A percentile compares a stretch with the other conserved stretches of the same genome.
Conservation (phyloP, 2,797 vertebrate genomes). For the Sphaeramia orbicularis region DNA sequence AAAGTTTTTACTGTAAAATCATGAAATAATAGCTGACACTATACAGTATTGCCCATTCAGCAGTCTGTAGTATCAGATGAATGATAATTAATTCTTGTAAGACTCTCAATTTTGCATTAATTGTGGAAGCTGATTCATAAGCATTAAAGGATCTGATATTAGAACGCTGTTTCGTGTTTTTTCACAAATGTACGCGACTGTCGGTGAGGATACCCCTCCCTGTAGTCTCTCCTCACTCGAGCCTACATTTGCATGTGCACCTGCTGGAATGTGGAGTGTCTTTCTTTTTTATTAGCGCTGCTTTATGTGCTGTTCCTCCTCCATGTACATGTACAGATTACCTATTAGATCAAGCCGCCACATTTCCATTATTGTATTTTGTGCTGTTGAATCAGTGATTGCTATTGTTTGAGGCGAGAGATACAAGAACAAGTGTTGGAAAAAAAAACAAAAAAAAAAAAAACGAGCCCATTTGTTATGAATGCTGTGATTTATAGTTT, state of each 20-base stretch:
- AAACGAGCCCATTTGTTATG: conserved; percentile 45
- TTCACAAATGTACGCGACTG: not conserved
- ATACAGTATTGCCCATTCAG: not conserved
- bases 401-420: conserved; percentile 24
- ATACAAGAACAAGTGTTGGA: conserved; percentile 31
- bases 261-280: no score
- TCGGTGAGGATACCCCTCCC: not conserved
- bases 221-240: conserved; percentile 3
- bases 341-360: not conserved
- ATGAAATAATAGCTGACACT: not conserved
- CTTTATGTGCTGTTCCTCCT: conserved; percentile 7
- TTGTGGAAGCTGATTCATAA: not conserved
- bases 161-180: not conserved
- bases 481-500: conserved; percentile 44
- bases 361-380: conserved; percentile 27
- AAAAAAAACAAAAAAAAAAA: no score
- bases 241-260: conserved; percentile 16
- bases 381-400: conserved; percentile 27
- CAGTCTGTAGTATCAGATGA: conserved; percentile 2
- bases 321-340: not conserved
- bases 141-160: not conserved
- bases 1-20: not conserved
- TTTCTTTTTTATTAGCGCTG: not conserved
- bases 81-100: conserved; percentile 4
- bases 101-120: conserved; percentile 1